Conservation (phyloP, 2,113 vertebrate species). For the Trachemys scripta region DNA sequence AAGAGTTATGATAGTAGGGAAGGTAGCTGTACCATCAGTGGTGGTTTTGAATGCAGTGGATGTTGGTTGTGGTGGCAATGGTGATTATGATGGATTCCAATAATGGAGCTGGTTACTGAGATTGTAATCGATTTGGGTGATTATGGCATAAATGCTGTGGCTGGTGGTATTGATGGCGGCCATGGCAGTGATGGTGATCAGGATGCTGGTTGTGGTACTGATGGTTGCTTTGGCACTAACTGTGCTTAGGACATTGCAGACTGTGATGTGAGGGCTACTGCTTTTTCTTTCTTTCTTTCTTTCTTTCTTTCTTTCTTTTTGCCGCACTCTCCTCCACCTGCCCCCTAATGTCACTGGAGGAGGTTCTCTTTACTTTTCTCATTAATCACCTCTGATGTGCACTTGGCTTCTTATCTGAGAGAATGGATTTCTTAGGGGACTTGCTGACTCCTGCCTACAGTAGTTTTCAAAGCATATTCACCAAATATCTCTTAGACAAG, state of each 20-base stretch:
- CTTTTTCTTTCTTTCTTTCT: not conserved
- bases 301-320: not conserved
- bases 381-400: conserved; percentile 55
- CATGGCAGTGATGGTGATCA: accelerated
- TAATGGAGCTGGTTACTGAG: not conserved
- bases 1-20: not conserved
- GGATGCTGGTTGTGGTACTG: not conserved
- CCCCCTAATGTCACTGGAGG: not conserved
- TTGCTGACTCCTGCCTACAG: conserved; percentile 1
- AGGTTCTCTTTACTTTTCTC: conserved; percentile 20
- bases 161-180: not conserved
- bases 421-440: conserved; percentile 46
- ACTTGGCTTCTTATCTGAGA: conserved; percentile 55
- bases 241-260: too few relatives aligned
- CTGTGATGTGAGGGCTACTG: not conserved
- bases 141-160: not conserved
- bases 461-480: conserved; percentile 54
- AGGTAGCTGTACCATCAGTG: not conserved
- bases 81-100: accelerated
- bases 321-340: conserved; percentile 45
- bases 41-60: not conserved
- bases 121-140: not conserved
- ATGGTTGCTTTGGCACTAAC: not conserved
- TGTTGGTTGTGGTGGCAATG: not conserved
- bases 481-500: conserved; percentile 44